Evolutionary conservation across 2,113 vertebrate species (phyloP).

Genomic region (Galemys pyrenaicus): DNA sequence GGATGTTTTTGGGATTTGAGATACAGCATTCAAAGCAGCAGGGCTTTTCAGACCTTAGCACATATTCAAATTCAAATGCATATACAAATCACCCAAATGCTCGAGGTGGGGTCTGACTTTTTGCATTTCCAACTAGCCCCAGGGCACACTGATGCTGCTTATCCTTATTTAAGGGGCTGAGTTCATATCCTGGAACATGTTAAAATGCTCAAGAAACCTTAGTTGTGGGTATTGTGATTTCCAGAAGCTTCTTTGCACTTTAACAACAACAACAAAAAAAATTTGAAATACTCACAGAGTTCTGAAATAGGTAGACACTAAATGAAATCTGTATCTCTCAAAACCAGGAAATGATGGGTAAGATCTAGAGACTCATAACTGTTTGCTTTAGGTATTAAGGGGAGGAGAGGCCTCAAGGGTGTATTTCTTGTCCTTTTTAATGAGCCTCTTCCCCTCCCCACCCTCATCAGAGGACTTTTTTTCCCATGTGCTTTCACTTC

Average conservation of each 20-base stretch:
- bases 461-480: background rate
- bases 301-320: background rate
- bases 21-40: background rate
- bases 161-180: background rate
- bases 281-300: background rate
- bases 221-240: background rate
- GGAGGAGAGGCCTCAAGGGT: no score
- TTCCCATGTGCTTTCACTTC: background rate
- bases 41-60: background rate
- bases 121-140: background rate
- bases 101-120: background rate
- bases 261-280: no score
- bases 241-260: constrained; percentile 4
- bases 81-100: background rate
- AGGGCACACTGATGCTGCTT: no score
- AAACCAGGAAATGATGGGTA: background rate
- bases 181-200: no score
- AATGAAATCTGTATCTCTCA: background rate
- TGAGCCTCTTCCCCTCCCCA: background rate
- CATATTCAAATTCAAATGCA: background rate
- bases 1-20: background rate
- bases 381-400: background rate
- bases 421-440: background rate
- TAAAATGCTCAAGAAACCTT: background rate
- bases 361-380: background rate